Evolutionary conservation across 2,888 invertebrate genomes (phyloP).

Genomic region (Leptarthrus brevirostris): DNA sequence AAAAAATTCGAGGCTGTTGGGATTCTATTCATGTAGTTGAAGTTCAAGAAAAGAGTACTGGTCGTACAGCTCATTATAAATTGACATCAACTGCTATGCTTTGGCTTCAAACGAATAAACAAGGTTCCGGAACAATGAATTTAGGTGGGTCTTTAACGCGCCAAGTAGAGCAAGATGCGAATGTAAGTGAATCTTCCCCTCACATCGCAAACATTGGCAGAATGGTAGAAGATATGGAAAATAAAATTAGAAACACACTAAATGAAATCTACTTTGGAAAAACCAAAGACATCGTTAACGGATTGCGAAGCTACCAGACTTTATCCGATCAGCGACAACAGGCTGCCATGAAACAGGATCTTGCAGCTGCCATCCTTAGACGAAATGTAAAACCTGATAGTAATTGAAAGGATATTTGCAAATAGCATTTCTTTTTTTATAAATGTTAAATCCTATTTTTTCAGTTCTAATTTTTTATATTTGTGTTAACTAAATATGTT

Average conservation of each 20-base stretch:
- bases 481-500: background rate
- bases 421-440: slow-evolving; percentile 8
- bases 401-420: slow-evolving; percentile 60
- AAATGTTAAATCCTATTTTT: slow-evolving; percentile 4
- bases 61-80: slow-evolving; percentile 96
- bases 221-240: slow-evolving; percentile 99
- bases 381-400: slow-evolving; percentile 77
- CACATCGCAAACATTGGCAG: slow-evolving; percentile 99
- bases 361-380: slow-evolving; percentile 84
- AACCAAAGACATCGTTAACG: slow-evolving; percentile 97
- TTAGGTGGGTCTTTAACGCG: slow-evolving; percentile 97
- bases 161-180: slow-evolving; percentile 93
- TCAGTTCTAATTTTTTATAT: background rate
- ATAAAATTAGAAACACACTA: slow-evolving; percentile 97
- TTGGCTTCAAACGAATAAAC: slow-evolving; percentile 98
- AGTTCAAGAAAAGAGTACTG: slow-evolving; percentile 95
- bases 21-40: slow-evolving; percentile 99
- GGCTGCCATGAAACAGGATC: slow-evolving; percentile 85
- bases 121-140: slow-evolving; percentile 98
- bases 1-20: slow-evolving; percentile 99
- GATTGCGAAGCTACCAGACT: slow-evolving; percentile 84
- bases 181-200: slow-evolving; percentile 92
- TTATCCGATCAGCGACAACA: slow-evolving; percentile 86
- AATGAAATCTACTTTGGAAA: slow-evolving; percentile 99
- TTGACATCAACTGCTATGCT: slow-evolving; percentile 99